A percentile compares a stretch with the other conserved stretches of the same genome.
Evolutionary conservation across 2,888 invertebrate species (phyloP).

Genomic region (Archips xylosteana): DNA sequence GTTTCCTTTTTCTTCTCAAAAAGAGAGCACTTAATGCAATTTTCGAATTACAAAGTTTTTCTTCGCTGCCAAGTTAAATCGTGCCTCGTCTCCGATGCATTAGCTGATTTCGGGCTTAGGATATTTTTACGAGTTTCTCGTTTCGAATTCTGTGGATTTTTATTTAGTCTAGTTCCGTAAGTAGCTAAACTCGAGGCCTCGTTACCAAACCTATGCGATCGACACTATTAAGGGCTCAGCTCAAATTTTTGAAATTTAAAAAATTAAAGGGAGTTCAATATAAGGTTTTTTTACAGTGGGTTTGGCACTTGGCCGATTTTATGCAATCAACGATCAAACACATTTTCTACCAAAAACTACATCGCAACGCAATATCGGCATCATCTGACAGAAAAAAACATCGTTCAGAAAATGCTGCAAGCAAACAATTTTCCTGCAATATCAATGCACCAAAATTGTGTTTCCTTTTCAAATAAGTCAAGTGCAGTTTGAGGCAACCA

Average conservation of each 20-base stretch:
- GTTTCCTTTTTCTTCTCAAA: constrained; percentile 28
- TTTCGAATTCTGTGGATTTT: constrained; percentile 14
- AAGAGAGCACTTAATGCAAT: constrained; percentile 41
- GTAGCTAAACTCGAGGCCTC: neutral
- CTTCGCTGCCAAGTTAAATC: constrained; percentile 35
- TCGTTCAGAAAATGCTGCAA: constrained; percentile 7
- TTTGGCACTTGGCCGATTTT: too few relatives aligned
- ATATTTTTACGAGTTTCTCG: constrained; percentile 27
- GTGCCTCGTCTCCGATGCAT: constrained; percentile 32
- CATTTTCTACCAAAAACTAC: neutral
- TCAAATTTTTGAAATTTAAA: too few relatives aligned
- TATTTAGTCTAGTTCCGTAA: constrained; percentile 2
- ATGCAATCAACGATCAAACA: neutral
- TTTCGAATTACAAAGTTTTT: constrained; percentile 41
- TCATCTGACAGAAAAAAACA: neutral
- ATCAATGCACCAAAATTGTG: constrained; percentile 20
- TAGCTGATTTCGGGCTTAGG: constrained; percentile 36
- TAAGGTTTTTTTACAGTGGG: too few relatives aligned
- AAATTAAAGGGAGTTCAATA: too few relatives aligned
- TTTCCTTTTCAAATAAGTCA: constrained; percentile 31
- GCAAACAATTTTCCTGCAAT: constrained; percentile 9
- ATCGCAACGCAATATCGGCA: constrained; percentile 4
- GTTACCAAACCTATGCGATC: too few relatives aligned
- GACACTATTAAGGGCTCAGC: neutral
- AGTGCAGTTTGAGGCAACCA: constrained; percentile 18